Evolutionary conservation across 2,888 invertebrate species (phyloP).

Genomic region (Gisinianus flammeolus): DNA sequence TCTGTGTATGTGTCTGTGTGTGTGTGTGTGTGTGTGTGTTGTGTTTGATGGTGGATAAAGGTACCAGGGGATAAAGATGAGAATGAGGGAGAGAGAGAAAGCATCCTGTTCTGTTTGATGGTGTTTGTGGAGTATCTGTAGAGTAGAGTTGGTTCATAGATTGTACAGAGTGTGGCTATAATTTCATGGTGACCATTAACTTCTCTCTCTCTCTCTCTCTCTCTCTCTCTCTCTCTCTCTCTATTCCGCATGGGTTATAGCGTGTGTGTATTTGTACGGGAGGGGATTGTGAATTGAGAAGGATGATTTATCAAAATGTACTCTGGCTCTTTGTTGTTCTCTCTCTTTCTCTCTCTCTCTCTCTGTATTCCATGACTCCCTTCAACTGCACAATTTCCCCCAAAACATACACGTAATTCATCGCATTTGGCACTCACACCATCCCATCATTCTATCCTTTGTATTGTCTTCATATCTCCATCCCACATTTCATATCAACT

Average conservation of each 20-base stretch:
- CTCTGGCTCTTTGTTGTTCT: not conserved
- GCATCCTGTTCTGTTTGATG: not conserved
- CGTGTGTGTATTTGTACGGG: too few relatives aligned
- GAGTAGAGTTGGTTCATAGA: too few relatives aligned
- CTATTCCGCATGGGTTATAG: too few relatives aligned
- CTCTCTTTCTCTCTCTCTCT: not conserved
- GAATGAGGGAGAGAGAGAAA: not conserved
- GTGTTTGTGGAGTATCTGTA: not conserved
- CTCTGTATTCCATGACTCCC: not conserved
- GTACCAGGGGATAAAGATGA: not conserved
- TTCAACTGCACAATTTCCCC: not conserved
- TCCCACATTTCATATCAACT: not conserved
- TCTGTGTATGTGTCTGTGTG: too few relatives aligned
- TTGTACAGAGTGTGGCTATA: too few relatives aligned
- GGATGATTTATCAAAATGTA: slow-evolving; percentile 15
- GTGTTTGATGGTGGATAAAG: not conserved
- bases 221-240: too few relatives aligned
- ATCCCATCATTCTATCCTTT: not conserved
- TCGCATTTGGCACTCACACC: not conserved
- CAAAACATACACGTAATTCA: not conserved
- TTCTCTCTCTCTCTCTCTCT: not conserved
- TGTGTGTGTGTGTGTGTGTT: too few relatives aligned
- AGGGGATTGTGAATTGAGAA: not conserved
- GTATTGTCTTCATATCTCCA: not conserved
- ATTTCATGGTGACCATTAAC: not conserved